Percentiles rank a stretch among this genome's conserved stretches.
These are phyloP conservation scores for Neotoxoptera formosana DNA, from an alignment of 1,140 invertebrate species.

Conservation along the genomic window DNA sequence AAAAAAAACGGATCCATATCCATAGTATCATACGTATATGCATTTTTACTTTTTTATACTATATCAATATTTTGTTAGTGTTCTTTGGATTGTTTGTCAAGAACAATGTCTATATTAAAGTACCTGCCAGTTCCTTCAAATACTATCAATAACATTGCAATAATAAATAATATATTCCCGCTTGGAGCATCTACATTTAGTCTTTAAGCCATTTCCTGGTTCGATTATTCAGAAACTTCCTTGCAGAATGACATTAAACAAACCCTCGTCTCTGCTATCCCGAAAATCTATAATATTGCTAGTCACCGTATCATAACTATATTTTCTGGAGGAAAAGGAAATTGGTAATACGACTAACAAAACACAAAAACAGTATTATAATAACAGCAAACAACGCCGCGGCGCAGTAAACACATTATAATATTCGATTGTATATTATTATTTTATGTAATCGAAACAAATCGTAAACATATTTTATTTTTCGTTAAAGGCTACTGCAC, in stretches of 20 bases:
- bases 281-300: background rate
- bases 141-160: background rate
- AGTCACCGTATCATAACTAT: background rate
- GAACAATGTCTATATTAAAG: background rate
- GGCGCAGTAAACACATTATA: background rate
- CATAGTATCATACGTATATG: background rate
- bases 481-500: background rate
- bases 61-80: background rate
- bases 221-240: background rate
- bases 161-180: background rate
- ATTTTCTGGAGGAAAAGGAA: background rate
- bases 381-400: background rate
- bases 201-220: background rate
- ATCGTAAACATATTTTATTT: background rate
- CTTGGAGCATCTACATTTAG: background rate
- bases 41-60: background rate
- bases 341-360: constrained; percentile 1
- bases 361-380: background rate
- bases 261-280: background rate
- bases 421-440: background rate
- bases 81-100: background rate
- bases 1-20: background rate
- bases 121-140: background rate
- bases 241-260: background rate
- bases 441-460: background rate